Evolutionary conservation across 2,113 vertebrate genomes (phyloP), one percentile per base, ranked within the genome.

Genomic region (Hippocampus zosterae): DNA sequence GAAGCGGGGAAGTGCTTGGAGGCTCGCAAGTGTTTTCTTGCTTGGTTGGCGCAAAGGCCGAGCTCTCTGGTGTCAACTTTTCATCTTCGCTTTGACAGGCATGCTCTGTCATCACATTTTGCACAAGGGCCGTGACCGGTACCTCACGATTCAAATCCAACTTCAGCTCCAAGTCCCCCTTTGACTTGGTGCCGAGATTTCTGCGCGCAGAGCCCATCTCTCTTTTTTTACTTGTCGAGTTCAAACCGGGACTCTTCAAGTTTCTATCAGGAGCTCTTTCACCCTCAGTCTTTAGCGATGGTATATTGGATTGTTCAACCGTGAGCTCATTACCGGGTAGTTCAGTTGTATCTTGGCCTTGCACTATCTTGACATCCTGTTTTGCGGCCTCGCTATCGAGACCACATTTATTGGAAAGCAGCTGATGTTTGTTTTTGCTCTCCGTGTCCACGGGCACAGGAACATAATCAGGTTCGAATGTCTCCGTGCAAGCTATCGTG

Each of bases 181-280:
- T 29, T 78, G 67, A 55, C 11, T 71, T 69, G 40, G 41, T 41
- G 61, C 42, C 23, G 0, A 82, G 70, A 69, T 41, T 87, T 67
- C 9, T 89, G 40, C 86, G 84, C 0, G 77, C 82, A 12, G 89
- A 90, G 8, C 88, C 88, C 81, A 90, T 63, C 65, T 85, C 89
- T 71, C 79, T 84, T 70, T 78, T 85, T 61, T 46, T 81, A 52
- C 29, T 68, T 19, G 64, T 16, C 1, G 52, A 67, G 69, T 64
- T 72, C 11, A 74, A 25, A 70, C 69, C 62, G 19, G 69, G 66
- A 73, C 77, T 80, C 21, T 60, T 57, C 25, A 33, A 3, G 29
- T 59, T 27, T 73, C 15, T 66, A 52, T 16, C 8, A n/a, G 65
- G 46, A 56, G 10, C 71, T 69, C 1, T 75, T 41, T 78, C 69